phyloP scores from a whole-genome alignment of 2,113 vertebrate species.

The Nothoprocta pentlandii region DNA sequence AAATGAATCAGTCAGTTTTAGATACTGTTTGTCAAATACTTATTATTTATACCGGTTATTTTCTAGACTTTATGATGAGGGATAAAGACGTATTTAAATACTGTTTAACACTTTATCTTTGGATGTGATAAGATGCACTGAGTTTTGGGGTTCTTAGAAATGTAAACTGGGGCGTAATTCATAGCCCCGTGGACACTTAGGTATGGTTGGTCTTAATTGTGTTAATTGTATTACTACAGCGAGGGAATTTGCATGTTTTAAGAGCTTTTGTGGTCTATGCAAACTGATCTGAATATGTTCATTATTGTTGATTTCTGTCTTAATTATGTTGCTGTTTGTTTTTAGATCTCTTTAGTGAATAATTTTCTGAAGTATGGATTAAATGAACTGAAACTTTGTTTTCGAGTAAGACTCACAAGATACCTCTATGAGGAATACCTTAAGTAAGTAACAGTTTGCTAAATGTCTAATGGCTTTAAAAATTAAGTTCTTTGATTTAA shows the following conservation, averaged over 20 bases:
- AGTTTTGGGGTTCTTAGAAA: background rate
- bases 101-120: background rate
- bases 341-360: constrained; percentile 95
- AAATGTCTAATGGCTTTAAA: background rate
- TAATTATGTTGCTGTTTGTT: constrained; percentile 3
- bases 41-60: background rate
- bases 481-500: background rate
- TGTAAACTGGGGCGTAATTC: background rate
- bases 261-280: background rate
- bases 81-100: background rate
- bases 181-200: background rate
- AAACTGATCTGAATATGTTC: background rate
- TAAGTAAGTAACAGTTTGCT: constrained; percentile 87
- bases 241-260: background rate
- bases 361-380: constrained; percentile 96
- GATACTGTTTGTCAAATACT: background rate
- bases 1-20: background rate
- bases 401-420: constrained; percentile 91
- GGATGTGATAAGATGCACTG: background rate
- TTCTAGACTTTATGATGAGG: background rate
- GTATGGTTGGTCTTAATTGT: background rate
- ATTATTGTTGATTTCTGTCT: background rate
- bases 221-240: background rate
- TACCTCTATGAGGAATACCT: constrained; percentile 95
- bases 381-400: constrained; percentile 93